Evolutionary conservation across 2,888 invertebrate genomes (phyloP), one percentile per base, ranked within the genome.

Genomic region (Synergus laeviventris): DNA sequence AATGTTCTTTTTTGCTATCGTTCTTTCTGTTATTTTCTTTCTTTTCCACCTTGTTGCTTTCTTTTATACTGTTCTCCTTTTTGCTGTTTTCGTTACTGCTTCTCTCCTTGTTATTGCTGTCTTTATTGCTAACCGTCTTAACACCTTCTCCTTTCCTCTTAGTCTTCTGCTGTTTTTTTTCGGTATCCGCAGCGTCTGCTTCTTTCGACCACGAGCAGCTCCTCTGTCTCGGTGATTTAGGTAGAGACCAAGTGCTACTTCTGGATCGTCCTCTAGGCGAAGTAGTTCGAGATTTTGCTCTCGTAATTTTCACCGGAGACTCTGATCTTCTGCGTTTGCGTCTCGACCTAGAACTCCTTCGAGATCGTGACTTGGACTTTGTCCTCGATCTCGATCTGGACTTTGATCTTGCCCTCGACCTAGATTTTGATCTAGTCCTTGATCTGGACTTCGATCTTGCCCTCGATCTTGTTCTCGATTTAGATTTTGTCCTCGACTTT

Each of bases 191-290:
- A 18, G 31, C 45, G 11, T 85, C 83, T 2, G 75, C 83, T n/a
- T 76, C 80, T 80, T 91, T 92, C 0, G 94, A 93, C 93, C 94
- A 93, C 0, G 93, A 93, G 80, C 92, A 92, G 60, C 90, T 90
- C 39, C 89, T 81, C 45, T 84, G 84, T 59, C 60, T 84, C 1
- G 91, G 82, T 12, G 93, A 92, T 80, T 91, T 83, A 77, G 93
- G 93, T 70, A 93, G 86, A 0, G 94, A 94, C 94, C 94, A 94
- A 18, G 94, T 94, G 81, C 93, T 93, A 0, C 94, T 93, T 0
- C 93, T 88, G 1, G 90, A 90, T 56, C 89, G 86, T 80, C 76
- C 86, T 36, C 74, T 84, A 4, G 82, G 80, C 8, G 86, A 83
- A 1, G 31, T 64, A 0, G 78, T 82, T 7, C 87, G 83, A n/a